Base-by-base conservation (phyloP, 2,888 invertebrate genomes). In the Cylloceria caligata region DNA sequence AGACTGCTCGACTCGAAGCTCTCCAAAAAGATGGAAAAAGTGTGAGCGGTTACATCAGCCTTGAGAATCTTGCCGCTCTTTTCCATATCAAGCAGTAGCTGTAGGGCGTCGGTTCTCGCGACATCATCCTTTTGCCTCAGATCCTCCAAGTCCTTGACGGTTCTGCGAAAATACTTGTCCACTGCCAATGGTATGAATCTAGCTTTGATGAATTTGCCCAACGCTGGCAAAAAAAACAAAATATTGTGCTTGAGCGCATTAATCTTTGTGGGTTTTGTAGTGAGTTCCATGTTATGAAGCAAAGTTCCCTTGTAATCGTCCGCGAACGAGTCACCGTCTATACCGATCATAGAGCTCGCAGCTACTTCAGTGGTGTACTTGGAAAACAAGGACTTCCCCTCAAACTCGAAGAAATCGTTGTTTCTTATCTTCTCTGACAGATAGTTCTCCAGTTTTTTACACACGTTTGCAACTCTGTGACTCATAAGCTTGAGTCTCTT, bases 1-100 rank as follows among this genome's bases (percentile, higher is more conserved):
- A 93, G 92, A 34, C 93, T 93, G 0, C 94, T 93, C 1, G 94
- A 94, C 87, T 94, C 94, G 84, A 92, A 94, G 1, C 94, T 94
- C 39, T 94, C 94, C 1, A 93, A 84, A 84, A 94, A 94, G 86
- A 94, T 94, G 6, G 94, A 91, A n/a, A 93, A 89, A n/a, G 93
- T 92, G 83, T 94, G 93, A 0, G 93, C 90, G 7, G 92, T 87
- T 85, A 93, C 89, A 19, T 86, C 65, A 47, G 89, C 88, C 4
- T 88, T 89, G 57, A 90, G 91, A 5, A 73, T 49, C 9, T 76
- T 57, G 0, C 52, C 64, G 39, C 64, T 68, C 13, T 13, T 42
- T 21, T 72, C 27, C 21, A 64, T 36, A 11, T 93, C 92, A 6
- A 94, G 90, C 52, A 94, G 81, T 67, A 93, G 84, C 68, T 94